Evolutionary conservation across 2,888 invertebrate species (phyloP).

Genomic region (Periphyllus acericola): DNA sequence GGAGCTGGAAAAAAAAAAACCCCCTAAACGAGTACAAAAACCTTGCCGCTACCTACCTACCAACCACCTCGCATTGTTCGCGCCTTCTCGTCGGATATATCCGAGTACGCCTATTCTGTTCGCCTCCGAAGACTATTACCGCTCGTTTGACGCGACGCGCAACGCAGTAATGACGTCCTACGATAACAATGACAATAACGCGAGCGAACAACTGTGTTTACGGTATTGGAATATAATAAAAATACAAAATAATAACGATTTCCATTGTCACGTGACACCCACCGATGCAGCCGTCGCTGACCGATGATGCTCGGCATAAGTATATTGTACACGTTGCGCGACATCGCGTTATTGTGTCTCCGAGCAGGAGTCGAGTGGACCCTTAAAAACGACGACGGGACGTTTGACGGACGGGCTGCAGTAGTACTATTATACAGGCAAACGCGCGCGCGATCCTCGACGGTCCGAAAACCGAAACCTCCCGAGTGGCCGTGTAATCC

Average conservation of each 20-base stretch:
- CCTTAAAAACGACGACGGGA: background rate
- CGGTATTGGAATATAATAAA: background rate
- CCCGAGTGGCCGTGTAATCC: background rate
- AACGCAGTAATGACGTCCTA: conserved; percentile 8
- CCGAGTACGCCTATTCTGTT: conserved; percentile 39
- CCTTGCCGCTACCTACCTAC: background rate
- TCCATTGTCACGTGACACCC: conserved; percentile 36
- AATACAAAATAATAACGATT: conserved; percentile 12
- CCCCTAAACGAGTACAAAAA: background rate
- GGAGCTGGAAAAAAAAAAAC: background rate
- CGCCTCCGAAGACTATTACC: background rate
- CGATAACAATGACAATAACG: conserved; percentile 12
- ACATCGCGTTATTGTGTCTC: background rate
- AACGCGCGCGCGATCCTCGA: background rate
- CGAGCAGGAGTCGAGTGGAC: background rate
- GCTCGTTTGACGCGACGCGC: conserved; percentile 8
- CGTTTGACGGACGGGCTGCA: background rate
- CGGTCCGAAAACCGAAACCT: background rate
- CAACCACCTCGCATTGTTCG: conserved; percentile 28
- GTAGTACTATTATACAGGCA: background rate
- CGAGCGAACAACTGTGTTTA: background rate
- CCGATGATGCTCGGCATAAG: background rate
- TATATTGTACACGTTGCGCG: background rate
- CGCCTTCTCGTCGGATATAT: background rate
- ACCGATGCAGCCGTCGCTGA: background rate